Conservation (phyloP, 2,113 vertebrate genomes). For the Pterophyllum scalare region DNA sequence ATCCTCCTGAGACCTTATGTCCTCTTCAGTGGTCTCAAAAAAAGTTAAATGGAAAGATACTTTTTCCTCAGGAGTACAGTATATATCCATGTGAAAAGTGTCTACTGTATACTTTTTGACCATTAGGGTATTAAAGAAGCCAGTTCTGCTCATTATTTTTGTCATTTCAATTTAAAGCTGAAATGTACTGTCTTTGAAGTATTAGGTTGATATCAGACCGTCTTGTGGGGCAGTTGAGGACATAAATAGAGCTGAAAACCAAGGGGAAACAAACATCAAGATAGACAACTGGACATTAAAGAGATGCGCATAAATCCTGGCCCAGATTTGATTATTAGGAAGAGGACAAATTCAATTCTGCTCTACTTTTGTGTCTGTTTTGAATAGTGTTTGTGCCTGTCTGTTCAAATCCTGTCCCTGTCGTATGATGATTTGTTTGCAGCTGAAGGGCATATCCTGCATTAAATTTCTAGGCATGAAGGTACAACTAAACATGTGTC, state of each 20-base stretch:
- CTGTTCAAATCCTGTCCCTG: conserved; percentile 35
- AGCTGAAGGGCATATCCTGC: conserved; percentile 25
- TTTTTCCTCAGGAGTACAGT: too few relatives aligned
- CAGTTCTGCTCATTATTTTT: not conserved
- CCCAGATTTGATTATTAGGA: conserved; percentile 59
- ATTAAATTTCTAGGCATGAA: not conserved
- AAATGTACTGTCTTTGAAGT: conserved; percentile 1
- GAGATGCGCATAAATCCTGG: conserved; percentile 49
- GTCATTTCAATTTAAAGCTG: conserved; percentile 16
- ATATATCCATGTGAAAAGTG: not conserved
- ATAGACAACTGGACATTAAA: conserved; percentile 28
- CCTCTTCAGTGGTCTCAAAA: too few relatives aligned
- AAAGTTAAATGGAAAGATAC: too few relatives aligned
- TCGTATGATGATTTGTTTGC: conserved; percentile 38
- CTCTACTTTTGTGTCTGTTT: conserved; percentile 31
- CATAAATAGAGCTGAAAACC: conserved; percentile 31
- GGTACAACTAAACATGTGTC: not conserved
- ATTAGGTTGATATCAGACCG: not conserved
- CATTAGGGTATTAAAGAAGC: not conserved
- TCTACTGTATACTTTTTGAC: not conserved
- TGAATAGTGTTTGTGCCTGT: conserved; percentile 42
- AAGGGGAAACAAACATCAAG: conserved; percentile 31
- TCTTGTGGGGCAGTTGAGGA: not conserved
- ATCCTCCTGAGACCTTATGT: too few relatives aligned
- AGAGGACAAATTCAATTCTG: conserved; percentile 40